A percentile compares a stretch with the other conserved stretches of the same genome.
Conservation (phyloP, 2,888 invertebrate genomes). For the Stenchaetothrips biformis region DNA sequence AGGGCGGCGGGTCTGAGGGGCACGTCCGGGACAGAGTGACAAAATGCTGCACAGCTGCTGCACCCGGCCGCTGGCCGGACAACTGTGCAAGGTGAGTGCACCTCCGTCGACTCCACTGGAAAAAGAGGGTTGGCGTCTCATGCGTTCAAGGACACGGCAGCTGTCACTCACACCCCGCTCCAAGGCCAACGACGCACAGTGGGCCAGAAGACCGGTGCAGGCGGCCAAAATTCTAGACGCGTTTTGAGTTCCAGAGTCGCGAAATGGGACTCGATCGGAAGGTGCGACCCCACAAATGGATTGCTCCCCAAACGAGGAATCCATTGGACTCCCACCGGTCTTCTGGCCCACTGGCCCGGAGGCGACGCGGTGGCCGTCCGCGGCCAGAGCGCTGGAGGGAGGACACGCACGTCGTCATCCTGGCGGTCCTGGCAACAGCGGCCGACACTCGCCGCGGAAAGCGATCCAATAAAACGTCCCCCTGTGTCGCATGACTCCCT, state of each 20-base stretch:
- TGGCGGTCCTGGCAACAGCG: not conserved
- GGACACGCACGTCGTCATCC: not conserved
- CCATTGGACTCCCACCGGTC: not conserved
- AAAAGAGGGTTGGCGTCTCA: not conserved
- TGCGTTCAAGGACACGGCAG: not conserved
- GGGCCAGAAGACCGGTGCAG: no score
- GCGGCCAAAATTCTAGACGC: no score
- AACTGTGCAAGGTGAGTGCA: not conserved
- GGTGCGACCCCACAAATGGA: no score
- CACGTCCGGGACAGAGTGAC: not conserved
- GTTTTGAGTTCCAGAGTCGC: no score
- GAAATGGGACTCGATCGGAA: no score
- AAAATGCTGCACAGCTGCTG: slow-evolving; percentile 12
- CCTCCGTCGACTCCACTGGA: no score
- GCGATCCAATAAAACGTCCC: not conserved
- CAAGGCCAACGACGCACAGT: not conserved
- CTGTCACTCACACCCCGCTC: not conserved
- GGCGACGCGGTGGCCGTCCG: not conserved
- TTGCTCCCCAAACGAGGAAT: no score
- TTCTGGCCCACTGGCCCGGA: not conserved
- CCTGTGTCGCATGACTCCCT: not conserved
- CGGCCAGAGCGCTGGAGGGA: not conserved
- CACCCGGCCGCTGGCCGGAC: not conserved
- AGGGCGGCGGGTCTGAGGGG: not conserved
- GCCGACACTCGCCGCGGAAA: not conserved